Conservation (phyloP, 2,888 invertebrate genomes). For the Papilio elwesi region DNA sequence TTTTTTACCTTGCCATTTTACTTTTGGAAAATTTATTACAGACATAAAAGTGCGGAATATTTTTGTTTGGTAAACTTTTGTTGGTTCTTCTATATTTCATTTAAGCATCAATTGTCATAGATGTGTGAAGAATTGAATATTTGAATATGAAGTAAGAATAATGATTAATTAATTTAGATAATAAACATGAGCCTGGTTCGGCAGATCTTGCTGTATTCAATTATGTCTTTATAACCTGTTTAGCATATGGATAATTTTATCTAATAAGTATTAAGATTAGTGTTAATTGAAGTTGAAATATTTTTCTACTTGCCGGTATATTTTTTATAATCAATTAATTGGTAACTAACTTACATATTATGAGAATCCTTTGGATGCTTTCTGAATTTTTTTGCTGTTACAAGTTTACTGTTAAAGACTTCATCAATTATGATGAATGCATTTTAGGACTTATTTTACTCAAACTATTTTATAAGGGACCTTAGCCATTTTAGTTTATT, state of each 20-base stretch:
- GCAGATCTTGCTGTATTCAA: not conserved
- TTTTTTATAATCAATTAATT: conserved; percentile 2
- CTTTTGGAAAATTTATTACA: not conserved
- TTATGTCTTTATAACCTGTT: not conserved
- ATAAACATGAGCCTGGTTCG: conserved; percentile 8
- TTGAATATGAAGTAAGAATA: not conserved
- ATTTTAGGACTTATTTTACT: not conserved
- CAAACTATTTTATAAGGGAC: too few relatives aligned
- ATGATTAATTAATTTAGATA: conserved; percentile 5
- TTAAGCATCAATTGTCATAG: not conserved
- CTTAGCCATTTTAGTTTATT: too few relatives aligned
- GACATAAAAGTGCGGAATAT: not conserved
- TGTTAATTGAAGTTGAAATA: not conserved
- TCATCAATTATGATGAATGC: not conserved
- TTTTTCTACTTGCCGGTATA: not conserved
- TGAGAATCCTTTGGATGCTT: not conserved
- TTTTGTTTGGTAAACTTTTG: not conserved
- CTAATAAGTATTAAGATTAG: not conserved
- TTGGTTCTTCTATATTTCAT: not conserved
- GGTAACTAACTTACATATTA: conserved; percentile 1
- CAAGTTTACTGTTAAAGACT: not conserved
- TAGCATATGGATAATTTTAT: conserved; percentile 6
- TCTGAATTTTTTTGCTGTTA: not conserved
- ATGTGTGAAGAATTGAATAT: not conserved
- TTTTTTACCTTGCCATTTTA: not conserved